Evolutionary conservation across 2,797 vertebrate genomes (phyloP).

Genomic region (Aldrovandia affinis): DNA sequence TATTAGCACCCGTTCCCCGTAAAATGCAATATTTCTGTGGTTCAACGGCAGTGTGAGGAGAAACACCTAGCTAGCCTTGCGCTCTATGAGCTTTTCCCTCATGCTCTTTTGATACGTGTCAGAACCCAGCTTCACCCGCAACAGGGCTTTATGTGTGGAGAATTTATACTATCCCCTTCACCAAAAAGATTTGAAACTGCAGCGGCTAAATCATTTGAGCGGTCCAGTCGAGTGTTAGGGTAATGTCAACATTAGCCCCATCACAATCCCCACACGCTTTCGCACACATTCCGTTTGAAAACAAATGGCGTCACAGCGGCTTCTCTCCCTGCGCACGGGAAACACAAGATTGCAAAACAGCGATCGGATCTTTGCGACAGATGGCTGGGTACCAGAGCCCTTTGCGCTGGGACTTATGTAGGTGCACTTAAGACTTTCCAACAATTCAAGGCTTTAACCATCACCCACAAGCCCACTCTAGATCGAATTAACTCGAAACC

Average conservation of each 20-base stretch:
- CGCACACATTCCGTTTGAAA: background rate
- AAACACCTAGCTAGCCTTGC: no score
- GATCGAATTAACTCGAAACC: background rate
- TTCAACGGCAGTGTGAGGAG: no score
- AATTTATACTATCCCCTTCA: background rate
- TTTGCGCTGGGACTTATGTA: background rate
- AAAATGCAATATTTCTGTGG: no score
- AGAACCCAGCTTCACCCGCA: no score
- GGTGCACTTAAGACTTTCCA: no score
- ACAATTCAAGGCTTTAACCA: background rate
- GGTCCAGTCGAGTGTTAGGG: background rate
- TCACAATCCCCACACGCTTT: background rate
- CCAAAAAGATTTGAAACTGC: no score
- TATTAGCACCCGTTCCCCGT: no score
- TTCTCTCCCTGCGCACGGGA: background rate
- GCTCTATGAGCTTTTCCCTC: background rate
- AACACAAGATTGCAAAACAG: background rate
- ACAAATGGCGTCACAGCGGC: background rate
- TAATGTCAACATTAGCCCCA: background rate
- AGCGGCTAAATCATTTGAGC: no score
- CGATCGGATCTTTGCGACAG: background rate
- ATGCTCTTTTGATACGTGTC: background rate
- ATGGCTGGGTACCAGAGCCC: background rate
- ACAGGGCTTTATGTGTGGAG: background rate
- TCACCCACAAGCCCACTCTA: background rate